These are phyloP conservation scores for Phymatocera aterrima DNA, from an alignment of 2,888 invertebrate genomes.

Conservation along the genomic window DNA sequence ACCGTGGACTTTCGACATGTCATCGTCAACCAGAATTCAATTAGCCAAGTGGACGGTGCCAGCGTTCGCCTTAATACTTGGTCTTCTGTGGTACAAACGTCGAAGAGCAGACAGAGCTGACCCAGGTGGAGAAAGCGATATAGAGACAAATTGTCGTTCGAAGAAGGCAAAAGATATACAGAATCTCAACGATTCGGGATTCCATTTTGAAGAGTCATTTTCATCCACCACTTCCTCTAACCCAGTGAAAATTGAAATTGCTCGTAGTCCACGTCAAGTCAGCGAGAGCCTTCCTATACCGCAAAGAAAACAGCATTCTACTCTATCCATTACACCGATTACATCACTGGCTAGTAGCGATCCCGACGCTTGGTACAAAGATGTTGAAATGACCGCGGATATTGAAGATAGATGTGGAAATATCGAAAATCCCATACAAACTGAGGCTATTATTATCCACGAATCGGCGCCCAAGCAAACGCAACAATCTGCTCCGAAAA, in stretches of 20 bases:
- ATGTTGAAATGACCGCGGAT: slow-evolving; percentile 34
- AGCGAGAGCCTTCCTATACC: slow-evolving; percentile 67
- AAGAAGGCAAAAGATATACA: slow-evolving; percentile 50
- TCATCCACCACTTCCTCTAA: slow-evolving; percentile 51
- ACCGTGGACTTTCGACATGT: slow-evolving; percentile 87
- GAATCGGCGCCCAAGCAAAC: neutral
- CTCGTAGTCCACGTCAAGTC: slow-evolving; percentile 61
- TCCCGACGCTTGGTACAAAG: slow-evolving; percentile 39
- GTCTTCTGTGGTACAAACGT: slow-evolving; percentile 90
- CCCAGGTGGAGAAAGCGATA: slow-evolving; percentile 80
- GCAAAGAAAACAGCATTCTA: slow-evolving; percentile 49
- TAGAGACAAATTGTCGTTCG: slow-evolving; percentile 69
- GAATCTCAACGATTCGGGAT: slow-evolving; percentile 61
- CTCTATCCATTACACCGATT: slow-evolving; percentile 6
- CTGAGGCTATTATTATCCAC: neutral
- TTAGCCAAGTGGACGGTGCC: slow-evolving; percentile 88
- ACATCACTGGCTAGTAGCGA: slow-evolving; percentile 17
- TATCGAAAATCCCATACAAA: no score
- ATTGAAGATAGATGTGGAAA: no score
- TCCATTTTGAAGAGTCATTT: slow-evolving; percentile 62
- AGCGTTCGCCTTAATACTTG: slow-evolving; percentile 86
- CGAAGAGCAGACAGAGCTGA: slow-evolving; percentile 85
- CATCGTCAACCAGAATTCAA: slow-evolving; percentile 83
- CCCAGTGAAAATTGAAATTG: slow-evolving; percentile 51
- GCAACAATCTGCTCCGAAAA: neutral